Evolutionary conservation across 1,140 invertebrate species (phyloP).

Genomic region (Megathymus violae): DNA sequence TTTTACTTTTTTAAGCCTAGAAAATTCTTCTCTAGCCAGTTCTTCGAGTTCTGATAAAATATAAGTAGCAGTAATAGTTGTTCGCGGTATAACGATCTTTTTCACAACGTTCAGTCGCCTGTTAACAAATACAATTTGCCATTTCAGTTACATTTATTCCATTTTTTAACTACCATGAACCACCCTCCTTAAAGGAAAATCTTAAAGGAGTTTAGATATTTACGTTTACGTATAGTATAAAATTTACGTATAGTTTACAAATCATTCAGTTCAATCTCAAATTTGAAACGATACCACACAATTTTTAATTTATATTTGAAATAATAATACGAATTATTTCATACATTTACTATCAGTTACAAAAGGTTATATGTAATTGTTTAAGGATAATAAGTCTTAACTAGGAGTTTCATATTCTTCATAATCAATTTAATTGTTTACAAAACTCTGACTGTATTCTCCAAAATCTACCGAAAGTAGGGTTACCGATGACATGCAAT

Average conservation of each 20-base stretch:
- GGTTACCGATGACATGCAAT: constrained; percentile 41
- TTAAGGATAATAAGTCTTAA: neutral
- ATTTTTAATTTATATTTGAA: too few relatives aligned
- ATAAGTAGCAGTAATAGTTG: constrained; percentile 44
- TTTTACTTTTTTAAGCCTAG: constrained; percentile 51
- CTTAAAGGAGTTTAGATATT: too few relatives aligned
- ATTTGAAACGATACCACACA: too few relatives aligned
- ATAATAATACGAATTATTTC: too few relatives aligned
- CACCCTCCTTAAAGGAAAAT: constrained; percentile 34
- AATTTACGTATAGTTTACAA: too few relatives aligned
- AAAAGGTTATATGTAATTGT: neutral
- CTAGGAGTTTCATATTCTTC: constrained; percentile 9
- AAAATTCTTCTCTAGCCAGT: constrained; percentile 50
- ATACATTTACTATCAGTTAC: constrained; percentile 10
- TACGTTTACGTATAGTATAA: too few relatives aligned
- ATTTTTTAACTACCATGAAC: constrained; percentile 32
- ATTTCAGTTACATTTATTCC: constrained; percentile 8
- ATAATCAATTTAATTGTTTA: neutral
- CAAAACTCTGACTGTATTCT: constrained; percentile 15
- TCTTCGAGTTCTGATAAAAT: constrained; percentile 53
- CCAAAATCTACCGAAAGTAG: constrained; percentile 34
- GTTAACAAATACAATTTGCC: constrained; percentile 39
- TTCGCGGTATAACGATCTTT: constrained; percentile 52
- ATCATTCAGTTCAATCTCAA: too few relatives aligned
- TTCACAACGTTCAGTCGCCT: constrained; percentile 51